Evolutionary conservation across 2,888 invertebrate genomes (phyloP).

Genomic region (Auanema sp.): DNA sequence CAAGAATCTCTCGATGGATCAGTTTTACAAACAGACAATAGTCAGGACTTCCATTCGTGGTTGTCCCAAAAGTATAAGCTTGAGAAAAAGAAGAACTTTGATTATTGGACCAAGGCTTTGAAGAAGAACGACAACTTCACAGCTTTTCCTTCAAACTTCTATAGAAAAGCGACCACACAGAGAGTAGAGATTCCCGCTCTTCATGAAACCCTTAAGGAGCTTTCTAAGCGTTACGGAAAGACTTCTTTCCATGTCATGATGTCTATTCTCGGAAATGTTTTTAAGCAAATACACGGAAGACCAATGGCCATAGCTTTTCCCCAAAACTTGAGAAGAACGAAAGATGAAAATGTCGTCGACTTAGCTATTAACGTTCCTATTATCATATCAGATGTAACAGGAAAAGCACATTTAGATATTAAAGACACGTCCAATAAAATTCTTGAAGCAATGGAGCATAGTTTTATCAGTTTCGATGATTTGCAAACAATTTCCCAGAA

Average conservation of each 20-base stretch:
- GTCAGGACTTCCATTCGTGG: too few species aligned
- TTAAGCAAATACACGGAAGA: not conserved
- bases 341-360: slow-evolving; percentile 1
- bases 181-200: not conserved
- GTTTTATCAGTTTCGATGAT: not conserved
- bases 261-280: not conserved
- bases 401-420: slow-evolving; percentile 1
- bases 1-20: too few species aligned
- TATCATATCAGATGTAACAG: not conserved
- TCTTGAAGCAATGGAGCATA: not conserved
- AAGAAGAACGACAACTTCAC: too few species aligned
- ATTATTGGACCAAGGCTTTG: too few species aligned
- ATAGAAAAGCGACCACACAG: too few species aligned
- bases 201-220: not conserved
- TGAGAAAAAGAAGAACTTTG: too few species aligned
- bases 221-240: not conserved
- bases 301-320: slow-evolving; percentile 3
- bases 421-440: not conserved
- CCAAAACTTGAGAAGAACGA: not conserved
- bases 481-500: not conserved
- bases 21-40: too few species aligned
- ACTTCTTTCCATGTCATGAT: not conserved
- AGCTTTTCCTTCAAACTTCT: too few species aligned
- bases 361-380: not conserved
- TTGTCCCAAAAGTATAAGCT: too few species aligned